These are phyloP conservation scores for Neoscelio sp. DNA, from an alignment of 2,888 invertebrate species.

Conservation along the genomic window DNA sequence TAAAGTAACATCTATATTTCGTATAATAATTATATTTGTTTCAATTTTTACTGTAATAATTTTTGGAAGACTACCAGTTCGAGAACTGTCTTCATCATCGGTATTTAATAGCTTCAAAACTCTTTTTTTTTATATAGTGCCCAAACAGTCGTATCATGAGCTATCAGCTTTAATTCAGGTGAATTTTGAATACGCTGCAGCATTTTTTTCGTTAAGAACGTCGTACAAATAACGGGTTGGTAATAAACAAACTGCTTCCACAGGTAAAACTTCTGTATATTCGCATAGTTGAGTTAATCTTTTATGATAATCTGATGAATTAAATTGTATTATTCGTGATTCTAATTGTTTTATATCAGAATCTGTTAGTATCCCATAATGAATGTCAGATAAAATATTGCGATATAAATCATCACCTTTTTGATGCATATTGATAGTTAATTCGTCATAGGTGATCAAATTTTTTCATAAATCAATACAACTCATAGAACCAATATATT, in stretches of 20 bases:
- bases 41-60: slow-evolving; percentile 50
- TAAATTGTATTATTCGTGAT: no score
- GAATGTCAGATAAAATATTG: slow-evolving; percentile 67
- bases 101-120: slow-evolving; percentile 14
- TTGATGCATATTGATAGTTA: slow-evolving; percentile 74
- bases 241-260: no score
- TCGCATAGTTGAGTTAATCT: no score
- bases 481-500: slow-evolving; percentile 70
- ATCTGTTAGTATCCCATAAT: slow-evolving; percentile 48
- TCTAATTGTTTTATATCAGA: no score
- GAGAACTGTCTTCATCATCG: slow-evolving; percentile 60
- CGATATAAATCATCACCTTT: slow-evolving; percentile 67
- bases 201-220: no score
- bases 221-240: no score
- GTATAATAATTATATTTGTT: slow-evolving; percentile 69
- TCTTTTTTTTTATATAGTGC: slow-evolving; percentile 22
- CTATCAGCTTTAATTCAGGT: slow-evolving; percentile 63
- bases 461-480: slow-evolving; percentile 71
- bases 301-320: no score
- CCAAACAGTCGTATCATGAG: slow-evolving; percentile 11
- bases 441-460: slow-evolving; percentile 74
- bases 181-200: background rate
- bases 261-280: no score
- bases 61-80: slow-evolving; percentile 18
- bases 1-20: slow-evolving; percentile 71